Base-by-base conservation (phyloP, 2,888 invertebrate species). In the Nomada flava region DNA sequence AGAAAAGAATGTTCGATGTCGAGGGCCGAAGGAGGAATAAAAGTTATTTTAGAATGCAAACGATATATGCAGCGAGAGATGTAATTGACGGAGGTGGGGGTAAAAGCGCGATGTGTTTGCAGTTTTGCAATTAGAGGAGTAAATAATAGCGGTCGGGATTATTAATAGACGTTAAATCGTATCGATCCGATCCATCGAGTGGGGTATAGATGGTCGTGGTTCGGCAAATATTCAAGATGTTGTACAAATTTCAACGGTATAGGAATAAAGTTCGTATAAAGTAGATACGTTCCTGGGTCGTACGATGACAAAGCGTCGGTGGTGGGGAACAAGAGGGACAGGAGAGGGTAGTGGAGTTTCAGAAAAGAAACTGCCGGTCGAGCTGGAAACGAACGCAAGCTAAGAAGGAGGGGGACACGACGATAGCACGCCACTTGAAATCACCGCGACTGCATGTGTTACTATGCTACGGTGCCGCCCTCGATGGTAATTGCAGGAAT, bases 371-470 rank as follows among this genome's bases (percentile, higher is more conserved):
- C 86, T 84, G 86, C 82, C 85, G 89, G 84, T 83, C 83, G 88
- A 87, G 90, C 87, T 89, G 89, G 86, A 86, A 80, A 87, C 86
- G 83, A 82, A 71, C 55, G 76, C 68, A 71, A 72, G 78, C 65
- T 80, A 96, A 94, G 93, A 95, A 92, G 94, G 94, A 87, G 91
- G 94, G 91, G 94, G 95, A 79, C 79, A 91, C 92, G 96, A 96
- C 92, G 96, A 96, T 85, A 96, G 87, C 86, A 84, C 83, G 79
- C 89, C 87, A 89, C 88, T 88, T 82, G 86, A 88, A 89, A 86
- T 85, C 83, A 86, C 80, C 84, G 84, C 84, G 86, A 73, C 68
- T 79, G 84, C 82, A 84, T 90, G 91, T 92, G 93, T 93, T 93
- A 93, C 93, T 90, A 92, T 91, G 92, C 93, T 92, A 92, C 91